phyloP scores from a whole-genome alignment of 1,140 invertebrate species.

The Bradynema listronoti region DNA sequence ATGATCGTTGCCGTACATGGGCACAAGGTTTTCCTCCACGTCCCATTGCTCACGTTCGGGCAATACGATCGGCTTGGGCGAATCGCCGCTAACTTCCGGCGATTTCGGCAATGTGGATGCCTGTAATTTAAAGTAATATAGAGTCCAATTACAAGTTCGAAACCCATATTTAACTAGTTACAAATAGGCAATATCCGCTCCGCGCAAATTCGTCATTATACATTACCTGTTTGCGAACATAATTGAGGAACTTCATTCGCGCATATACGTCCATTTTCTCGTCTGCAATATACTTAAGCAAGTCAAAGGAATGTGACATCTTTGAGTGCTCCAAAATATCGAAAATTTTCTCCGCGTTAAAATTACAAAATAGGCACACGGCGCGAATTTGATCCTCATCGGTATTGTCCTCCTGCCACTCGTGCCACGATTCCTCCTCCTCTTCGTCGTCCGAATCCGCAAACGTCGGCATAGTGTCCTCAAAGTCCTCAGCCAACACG shows the following conservation, averaged over 20 bases:
- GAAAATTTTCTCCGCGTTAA: slow-evolving; percentile 38
- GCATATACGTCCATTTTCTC: slow-evolving; percentile 49
- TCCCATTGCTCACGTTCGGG: slow-evolving; percentile 47
- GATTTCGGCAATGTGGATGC: too few relatives aligned
- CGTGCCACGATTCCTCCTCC: slow-evolving; percentile 50
- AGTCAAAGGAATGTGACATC: slow-evolving; percentile 47
- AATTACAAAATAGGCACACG: slow-evolving; percentile 51
- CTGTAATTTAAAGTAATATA: too few relatives aligned
- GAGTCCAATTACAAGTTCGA: too few relatives aligned
- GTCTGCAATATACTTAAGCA: slow-evolving; percentile 44
- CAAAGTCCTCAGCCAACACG: slow-evolving; percentile 58
- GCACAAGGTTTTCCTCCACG: slow-evolving; percentile 54
- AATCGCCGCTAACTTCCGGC: too few relatives aligned
- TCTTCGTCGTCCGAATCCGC: slow-evolving; percentile 55
- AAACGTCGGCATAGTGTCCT: slow-evolving; percentile 58
- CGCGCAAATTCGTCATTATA: not conserved
- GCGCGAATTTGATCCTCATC: slow-evolving; percentile 51
- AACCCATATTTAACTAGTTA: too few relatives aligned
- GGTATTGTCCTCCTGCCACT: slow-evolving; percentile 57
- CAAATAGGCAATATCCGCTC: not conserved
- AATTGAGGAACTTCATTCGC: slow-evolving; percentile 55
- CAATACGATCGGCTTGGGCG: slow-evolving; percentile 28
- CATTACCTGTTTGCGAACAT: slow-evolving; percentile 46
- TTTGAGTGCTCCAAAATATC: slow-evolving; percentile 47
- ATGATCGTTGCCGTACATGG: slow-evolving; percentile 53